Percentiles rank a stretch among this genome's conserved stretches.
Conservation (phyloP, 2,113 vertebrate genomes). For the Sebastes schlegelii region DNA sequence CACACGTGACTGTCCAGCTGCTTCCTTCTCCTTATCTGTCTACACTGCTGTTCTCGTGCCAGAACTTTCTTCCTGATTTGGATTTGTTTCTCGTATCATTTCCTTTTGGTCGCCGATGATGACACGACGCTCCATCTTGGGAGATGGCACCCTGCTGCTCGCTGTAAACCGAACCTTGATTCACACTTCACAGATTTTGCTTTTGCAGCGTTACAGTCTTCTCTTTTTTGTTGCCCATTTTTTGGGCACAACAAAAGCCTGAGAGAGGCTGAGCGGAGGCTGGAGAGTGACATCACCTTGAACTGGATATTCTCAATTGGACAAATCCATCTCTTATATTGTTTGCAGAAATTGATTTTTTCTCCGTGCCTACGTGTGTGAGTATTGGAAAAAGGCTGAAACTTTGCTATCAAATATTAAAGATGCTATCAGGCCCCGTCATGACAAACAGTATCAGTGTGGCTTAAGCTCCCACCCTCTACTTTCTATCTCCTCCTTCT, state of each 20-base stretch:
- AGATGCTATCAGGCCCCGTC: slow-evolving; percentile 63
- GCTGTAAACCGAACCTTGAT: slow-evolving; percentile 43
- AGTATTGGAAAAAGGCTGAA: slow-evolving; percentile 48
- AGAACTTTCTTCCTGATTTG: slow-evolving; percentile 12
- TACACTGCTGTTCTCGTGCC: neutral
- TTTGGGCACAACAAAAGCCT: slow-evolving; percentile 40
- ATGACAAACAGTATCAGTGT: slow-evolving; percentile 47
- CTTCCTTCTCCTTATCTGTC: slow-evolving; percentile 21
- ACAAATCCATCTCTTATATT: slow-evolving; percentile 39
- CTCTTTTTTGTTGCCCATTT: neutral
- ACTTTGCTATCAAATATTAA: slow-evolving; percentile 75
- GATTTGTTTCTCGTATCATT: slow-evolving; percentile 16
- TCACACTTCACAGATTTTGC: slow-evolving; percentile 49
- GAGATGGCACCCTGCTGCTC: slow-evolving; percentile 39
- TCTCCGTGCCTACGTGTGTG: neutral
- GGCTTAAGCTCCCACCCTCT: slow-evolving; percentile 21
- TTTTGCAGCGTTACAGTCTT: slow-evolving; percentile 7
- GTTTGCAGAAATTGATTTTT: slow-evolving; percentile 60
- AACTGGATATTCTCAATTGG: slow-evolving; percentile 49
- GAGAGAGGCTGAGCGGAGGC: slow-evolving; percentile 12
- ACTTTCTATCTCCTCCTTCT: neutral
- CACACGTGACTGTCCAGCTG: slow-evolving; percentile 46
- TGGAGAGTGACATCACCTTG: slow-evolving; percentile 58
- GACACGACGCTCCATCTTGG: slow-evolving; percentile 9
- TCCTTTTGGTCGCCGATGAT: slow-evolving; percentile 20